Base-by-base conservation (phyloP, 2,888 invertebrate genomes). In the Neria commutata region DNA sequence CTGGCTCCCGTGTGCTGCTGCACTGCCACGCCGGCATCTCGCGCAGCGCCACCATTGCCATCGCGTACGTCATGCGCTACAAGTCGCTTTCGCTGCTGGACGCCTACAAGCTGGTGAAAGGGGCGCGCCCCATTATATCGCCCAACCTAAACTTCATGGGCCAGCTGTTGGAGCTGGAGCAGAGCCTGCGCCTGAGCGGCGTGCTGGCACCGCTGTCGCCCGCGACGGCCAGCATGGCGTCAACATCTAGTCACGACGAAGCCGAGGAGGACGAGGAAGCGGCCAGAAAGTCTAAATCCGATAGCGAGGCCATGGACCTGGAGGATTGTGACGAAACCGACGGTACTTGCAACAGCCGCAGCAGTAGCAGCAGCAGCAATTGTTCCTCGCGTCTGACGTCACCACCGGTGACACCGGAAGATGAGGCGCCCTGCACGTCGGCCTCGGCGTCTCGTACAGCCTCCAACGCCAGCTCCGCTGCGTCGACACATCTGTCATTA, bases 1-100 rank as follows among this genome's bases (percentile, higher is more conserved):
- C 80, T 54, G 81, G 81, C 63, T 81, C 81, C 57, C 75, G 78
- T 48, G 93, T 96, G 40, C 85, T 97, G 76, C 90, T 97, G 61
- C 97, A 97, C 83, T 97, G 97, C 81, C 96, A 96, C 76, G 96
- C 95, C 52, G 97, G 97, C 53, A 92, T 97, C 51, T 96, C 95
- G 56, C 87, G 96, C 67, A 95, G 95, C 66, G 95, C 96, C 63
- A 96, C 96, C 63, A 89, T 97, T 77, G 94, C 95, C 75, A 95
- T 97, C 76, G 95, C 96, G 50, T 97, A 94, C 84, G 87, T 96
- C 72, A 95, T 97, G 93, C 90, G 92, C 73, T 91, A 92, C 83
- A 90, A 91, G 78, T 87, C 88, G 61, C 81, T 94, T 79, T 88
- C 90, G 37, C 91, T 91, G 85, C 87, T 92, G 46, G 94, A 96